These are phyloP conservation scores for Xanthostigma xanthostigma DNA, from an alignment of 2,888 invertebrate genomes.

Conservation along the genomic window DNA sequence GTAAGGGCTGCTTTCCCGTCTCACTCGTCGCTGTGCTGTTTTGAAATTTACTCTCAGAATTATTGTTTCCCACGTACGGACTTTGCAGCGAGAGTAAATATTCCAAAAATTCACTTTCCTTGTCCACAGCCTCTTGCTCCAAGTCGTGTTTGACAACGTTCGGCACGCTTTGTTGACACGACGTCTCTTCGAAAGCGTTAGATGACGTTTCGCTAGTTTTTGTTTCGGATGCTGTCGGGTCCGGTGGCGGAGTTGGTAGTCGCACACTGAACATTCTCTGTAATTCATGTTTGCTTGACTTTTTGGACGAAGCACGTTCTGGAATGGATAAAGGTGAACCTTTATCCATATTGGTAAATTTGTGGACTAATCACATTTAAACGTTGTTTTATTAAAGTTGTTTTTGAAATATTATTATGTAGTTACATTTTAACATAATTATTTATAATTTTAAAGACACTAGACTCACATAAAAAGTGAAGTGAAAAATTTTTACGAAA, in stretches of 20 bases:
- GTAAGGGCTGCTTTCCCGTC: conserved; percentile 23
- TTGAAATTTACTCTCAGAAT: conserved; percentile 1
- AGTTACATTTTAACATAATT: no score
- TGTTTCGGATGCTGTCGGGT: conserved; percentile 18
- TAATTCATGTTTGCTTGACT: conserved; percentile 9
- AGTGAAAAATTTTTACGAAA: no score
- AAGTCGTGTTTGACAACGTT: neutral
- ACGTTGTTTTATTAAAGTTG: no score
- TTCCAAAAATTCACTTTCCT: conserved; percentile 30
- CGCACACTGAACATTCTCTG: conserved; percentile 19
- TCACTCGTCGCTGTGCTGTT: neutral
- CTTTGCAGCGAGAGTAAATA: conserved; percentile 29
- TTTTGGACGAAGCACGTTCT: neutral
- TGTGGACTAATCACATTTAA: no score
- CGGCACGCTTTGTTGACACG: conserved; percentile 1
- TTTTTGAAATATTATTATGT: no score
- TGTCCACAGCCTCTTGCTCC: conserved; percentile 14
- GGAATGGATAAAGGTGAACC: no score
- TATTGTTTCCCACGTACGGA: conserved; percentile 9
- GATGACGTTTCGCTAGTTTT: neutral
- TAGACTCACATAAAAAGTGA: no score
- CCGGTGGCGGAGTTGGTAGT: conserved; percentile 32
- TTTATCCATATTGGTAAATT: no score
- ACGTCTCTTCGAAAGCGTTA: neutral
- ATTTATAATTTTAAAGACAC: no score